Percentiles rank a stretch among this genome's conserved stretches.
Evolutionary conservation across 1,140 invertebrate species (phyloP).

Genomic region (Hyphantria cunea): DNA sequence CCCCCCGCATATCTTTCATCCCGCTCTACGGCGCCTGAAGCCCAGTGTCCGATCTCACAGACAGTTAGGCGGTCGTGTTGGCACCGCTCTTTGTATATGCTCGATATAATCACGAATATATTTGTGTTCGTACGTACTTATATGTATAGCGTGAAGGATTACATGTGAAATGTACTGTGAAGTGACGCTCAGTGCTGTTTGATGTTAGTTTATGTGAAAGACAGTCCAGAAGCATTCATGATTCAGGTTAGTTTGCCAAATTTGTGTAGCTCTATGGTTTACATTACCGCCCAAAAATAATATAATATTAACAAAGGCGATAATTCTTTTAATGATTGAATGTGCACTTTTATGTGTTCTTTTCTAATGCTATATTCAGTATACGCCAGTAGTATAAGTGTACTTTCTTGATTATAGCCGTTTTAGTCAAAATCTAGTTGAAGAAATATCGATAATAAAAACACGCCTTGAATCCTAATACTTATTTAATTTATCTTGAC

Average conservation of each 20-base stretch:
- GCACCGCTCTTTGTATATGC: slow-evolving; percentile 36
- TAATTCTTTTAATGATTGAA: too few relatives aligned
- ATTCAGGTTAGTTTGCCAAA: slow-evolving; percentile 70
- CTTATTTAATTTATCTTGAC: too few relatives aligned
- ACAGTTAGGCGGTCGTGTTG: slow-evolving; percentile 69
- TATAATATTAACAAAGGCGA: slow-evolving; percentile 12
- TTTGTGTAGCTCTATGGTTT: slow-evolving; percentile 10
- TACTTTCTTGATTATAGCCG: too few relatives aligned
- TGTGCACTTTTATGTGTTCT: too few relatives aligned
- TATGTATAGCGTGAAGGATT: slow-evolving; percentile 56
- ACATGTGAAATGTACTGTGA: slow-evolving; percentile 72
- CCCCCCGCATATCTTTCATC: slow-evolving; percentile 75
- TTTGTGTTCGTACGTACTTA: slow-evolving; percentile 51
- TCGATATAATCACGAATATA: slow-evolving; percentile 50
- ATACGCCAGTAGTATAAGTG: too few relatives aligned
- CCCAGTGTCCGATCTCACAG: slow-evolving; percentile 74
- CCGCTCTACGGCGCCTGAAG: slow-evolving; percentile 61
- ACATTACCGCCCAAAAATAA: slow-evolving; percentile 7
- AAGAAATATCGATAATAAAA: too few relatives aligned
- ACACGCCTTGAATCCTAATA: too few relatives aligned
- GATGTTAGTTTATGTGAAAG: slow-evolving; percentile 60
- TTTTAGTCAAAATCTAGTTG: too few relatives aligned
- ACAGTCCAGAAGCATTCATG: slow-evolving; percentile 64
- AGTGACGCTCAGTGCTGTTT: slow-evolving; percentile 60
- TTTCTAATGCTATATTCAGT: too few relatives aligned